Conservation (phyloP, 2,888 invertebrate species). For the Tetragnatha montana region DNA sequence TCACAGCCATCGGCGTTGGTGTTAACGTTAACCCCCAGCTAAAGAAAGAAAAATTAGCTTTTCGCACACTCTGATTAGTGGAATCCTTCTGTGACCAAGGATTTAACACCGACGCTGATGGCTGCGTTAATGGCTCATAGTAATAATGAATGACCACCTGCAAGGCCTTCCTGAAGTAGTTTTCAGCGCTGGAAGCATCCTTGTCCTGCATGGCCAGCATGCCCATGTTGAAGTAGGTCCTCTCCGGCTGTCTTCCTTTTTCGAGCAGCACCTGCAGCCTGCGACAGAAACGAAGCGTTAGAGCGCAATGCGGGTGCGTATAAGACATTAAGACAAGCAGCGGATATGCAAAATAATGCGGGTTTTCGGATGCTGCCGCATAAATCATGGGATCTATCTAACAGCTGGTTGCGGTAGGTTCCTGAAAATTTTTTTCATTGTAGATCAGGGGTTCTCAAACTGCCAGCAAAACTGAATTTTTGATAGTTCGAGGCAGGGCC, state of each 20-base stretch:
- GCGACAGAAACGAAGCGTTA: neutral
- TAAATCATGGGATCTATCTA: too few species aligned
- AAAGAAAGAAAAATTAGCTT: too few species aligned
- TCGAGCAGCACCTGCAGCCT: conserved; percentile 54
- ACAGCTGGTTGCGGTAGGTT: neutral
- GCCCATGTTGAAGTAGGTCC: conserved; percentile 65
- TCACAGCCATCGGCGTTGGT: too few species aligned
- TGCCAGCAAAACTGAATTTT: neutral
- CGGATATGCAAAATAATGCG: too few species aligned
- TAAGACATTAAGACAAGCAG: neutral
- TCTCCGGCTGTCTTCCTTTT: conserved; percentile 60
- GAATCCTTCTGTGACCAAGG: too few species aligned
- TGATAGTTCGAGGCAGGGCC: neutral
- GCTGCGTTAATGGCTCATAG: too few species aligned
- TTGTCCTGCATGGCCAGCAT: conserved; percentile 66
- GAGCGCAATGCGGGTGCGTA: neutral
- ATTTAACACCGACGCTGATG: too few species aligned
- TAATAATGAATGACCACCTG: conserved; percentile 23
- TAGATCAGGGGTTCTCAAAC: neutral
- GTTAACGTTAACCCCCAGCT: too few species aligned
- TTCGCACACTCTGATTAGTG: too few species aligned
- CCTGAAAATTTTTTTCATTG: too few species aligned
- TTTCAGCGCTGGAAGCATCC: conserved; percentile 48
- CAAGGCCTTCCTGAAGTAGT: conserved; percentile 60
- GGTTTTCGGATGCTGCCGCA: too few species aligned